Evolutionary conservation across 92 coral and sea anemone genomes (phyloP).

Genomic region (Umimayanthus chanpuru): DNA sequence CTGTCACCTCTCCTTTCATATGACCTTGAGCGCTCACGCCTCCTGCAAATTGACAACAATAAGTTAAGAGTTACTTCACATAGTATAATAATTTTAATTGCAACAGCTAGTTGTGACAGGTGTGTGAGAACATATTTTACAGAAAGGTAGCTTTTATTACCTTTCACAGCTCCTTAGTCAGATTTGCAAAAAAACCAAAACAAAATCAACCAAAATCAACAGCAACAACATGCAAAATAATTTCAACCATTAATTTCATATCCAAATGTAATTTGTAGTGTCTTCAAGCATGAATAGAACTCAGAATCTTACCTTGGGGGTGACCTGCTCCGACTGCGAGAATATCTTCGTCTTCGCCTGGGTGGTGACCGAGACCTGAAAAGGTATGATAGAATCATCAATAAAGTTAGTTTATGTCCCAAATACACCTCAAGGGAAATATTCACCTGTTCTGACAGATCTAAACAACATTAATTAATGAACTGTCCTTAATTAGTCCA

Average conservation of each 20-base stretch:
- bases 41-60: background rate
- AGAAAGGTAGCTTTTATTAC: no score
- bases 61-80: background rate
- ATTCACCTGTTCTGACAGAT: background rate
- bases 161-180: no score
- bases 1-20: constrained; percentile 14
- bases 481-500: background rate
- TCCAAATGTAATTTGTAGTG: background rate
- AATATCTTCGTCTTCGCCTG: constrained; percentile 56
- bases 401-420: background rate
- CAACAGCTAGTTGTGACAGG: background rate
- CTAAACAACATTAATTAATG: background rate
- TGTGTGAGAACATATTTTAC: no score
- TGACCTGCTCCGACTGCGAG: constrained; percentile 60
- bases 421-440: background rate
- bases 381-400: background rate
- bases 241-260: background rate
- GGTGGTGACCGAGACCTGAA: constrained; percentile 91
- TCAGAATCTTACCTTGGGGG: constrained; percentile 75
- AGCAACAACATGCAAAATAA: no score
- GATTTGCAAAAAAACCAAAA: no score
- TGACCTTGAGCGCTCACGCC: constrained; percentile 44
- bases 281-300: background rate
- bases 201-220: no score
- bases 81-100: background rate